Evolutionary conservation across 2,797 vertebrate species (phyloP).

Genomic region (Harpagifer antarcticus): DNA sequence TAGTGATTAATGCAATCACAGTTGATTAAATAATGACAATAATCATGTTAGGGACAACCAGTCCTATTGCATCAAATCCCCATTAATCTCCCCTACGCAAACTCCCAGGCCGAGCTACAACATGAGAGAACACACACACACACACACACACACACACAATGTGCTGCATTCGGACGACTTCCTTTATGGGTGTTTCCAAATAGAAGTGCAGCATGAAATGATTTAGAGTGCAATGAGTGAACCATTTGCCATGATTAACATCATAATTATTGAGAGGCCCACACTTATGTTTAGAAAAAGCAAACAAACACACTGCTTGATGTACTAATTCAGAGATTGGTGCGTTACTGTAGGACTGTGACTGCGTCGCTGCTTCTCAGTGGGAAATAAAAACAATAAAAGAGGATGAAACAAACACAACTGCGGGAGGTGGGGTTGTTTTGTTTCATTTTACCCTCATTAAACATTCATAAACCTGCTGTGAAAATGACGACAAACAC

Average conservation of each 20-base stretch:
- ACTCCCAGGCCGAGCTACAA: conserved; percentile 56
- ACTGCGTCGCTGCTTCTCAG: conserved; percentile 31
- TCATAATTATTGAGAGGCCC: conserved; percentile 28
- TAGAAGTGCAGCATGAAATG: conserved; percentile 46
- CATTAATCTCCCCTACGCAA: conserved; percentile 50
- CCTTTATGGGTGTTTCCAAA: conserved; percentile 39
- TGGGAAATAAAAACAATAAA: conserved; percentile 35
- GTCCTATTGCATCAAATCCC: conserved; percentile 45
- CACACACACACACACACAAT: background rate
- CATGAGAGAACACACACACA: conserved; percentile 8
- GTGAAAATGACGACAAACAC: conserved; percentile 34
- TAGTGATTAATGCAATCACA: conserved; percentile 53
- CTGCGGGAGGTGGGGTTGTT: conserved; percentile 39
- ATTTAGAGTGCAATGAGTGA: conserved; percentile 34
- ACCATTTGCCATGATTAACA: conserved; percentile 40
- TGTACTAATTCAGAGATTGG: conserved; percentile 28
- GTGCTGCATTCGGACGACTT: conserved; percentile 21
- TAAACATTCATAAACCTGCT: conserved; percentile 46
- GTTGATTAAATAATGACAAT: conserved; percentile 68
- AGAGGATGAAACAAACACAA: conserved; percentile 39
- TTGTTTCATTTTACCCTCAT: conserved; percentile 56
- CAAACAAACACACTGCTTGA: conserved; percentile 26
- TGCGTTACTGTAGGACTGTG: conserved; percentile 8
- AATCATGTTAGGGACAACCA: conserved; percentile 50
- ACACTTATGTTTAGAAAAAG: conserved; percentile 17